phyloP scores from a whole-genome alignment of 2,888 invertebrate species.

The Eulithis testata region DNA sequence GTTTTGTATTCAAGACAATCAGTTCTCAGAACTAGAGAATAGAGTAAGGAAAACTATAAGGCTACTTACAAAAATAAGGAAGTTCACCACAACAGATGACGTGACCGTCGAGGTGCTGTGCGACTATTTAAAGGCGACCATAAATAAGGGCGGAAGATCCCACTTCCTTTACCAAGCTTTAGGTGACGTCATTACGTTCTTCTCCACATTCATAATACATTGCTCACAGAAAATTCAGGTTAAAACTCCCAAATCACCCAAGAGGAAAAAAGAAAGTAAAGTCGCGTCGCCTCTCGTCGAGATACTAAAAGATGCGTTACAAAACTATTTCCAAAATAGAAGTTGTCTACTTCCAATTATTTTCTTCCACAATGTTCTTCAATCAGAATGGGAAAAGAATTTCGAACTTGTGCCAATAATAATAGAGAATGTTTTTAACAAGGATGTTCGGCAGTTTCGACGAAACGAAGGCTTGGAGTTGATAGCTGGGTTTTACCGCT shows the following conservation, averaged over 20 bases:
- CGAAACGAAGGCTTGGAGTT: constrained; percentile 88
- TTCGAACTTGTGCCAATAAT: constrained; percentile 84
- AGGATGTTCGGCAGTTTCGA: constrained; percentile 86
- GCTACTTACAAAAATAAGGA: constrained; percentile 84
- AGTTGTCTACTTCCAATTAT: constrained; percentile 87
- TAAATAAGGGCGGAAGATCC: constrained; percentile 87
- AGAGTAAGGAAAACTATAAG: constrained; percentile 86
- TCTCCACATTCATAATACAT: constrained; percentile 86
- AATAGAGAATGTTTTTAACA: constrained; percentile 85
- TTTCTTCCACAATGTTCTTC: constrained; percentile 87
- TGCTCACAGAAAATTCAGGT: constrained; percentile 83
- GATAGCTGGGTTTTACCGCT: constrained; percentile 86
- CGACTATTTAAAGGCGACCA: constrained; percentile 82
- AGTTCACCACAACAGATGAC: constrained; percentile 83
- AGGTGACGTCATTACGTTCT: constrained; percentile 86
- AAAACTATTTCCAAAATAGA: constrained; percentile 86
- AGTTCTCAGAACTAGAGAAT: constrained; percentile 87
- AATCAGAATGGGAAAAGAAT: constrained; percentile 87
- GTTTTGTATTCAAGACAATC: constrained; percentile 87
- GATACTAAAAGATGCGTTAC: constrained; percentile 81
- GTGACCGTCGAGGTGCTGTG: constrained; percentile 82
- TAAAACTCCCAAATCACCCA: constrained; percentile 56
- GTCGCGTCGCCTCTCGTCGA: constrained; percentile 65
- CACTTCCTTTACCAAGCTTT: constrained; percentile 87
- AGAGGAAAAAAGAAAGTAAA: constrained; percentile 56